Evolutionary conservation across 2,113 vertebrate genomes (phyloP).

Genomic region (Hemichromis elongatus): DNA sequence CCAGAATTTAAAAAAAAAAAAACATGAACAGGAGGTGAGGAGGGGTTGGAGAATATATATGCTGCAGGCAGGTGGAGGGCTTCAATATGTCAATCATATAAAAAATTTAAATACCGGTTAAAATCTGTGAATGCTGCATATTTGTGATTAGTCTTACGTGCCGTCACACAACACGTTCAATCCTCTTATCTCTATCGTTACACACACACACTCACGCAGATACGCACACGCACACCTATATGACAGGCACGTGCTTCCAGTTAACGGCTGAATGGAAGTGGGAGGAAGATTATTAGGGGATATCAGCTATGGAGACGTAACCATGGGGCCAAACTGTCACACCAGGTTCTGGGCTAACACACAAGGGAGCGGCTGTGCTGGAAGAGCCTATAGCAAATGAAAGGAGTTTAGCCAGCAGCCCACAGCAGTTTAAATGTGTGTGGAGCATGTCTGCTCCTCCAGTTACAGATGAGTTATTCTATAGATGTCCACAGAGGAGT

Average conservation of each 20-base stretch:
- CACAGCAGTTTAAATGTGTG: not conserved
- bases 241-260: not conserved
- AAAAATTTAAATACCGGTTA: constrained; percentile 40
- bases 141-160: constrained; percentile 34
- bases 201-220: not conserved
- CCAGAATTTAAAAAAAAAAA: constrained; percentile 30
- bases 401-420: constrained; percentile 38
- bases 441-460: not conserved
- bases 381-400: constrained; percentile 26
- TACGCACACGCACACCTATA: not conserved
- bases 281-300: constrained; percentile 39
- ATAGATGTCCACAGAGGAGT: constrained; percentile 10
- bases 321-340: constrained; percentile 41
- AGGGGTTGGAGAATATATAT: constrained; percentile 20
- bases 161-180: not conserved
- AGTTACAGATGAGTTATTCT: constrained; percentile 11
- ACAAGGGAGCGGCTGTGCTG: constrained; percentile 16
- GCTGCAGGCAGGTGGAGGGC: constrained; percentile 35
- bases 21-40: constrained; percentile 26
- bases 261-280: constrained; percentile 15
- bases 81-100: constrained; percentile 56
- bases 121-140: constrained; percentile 38
- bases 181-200: not conserved
- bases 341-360: constrained; percentile 14
- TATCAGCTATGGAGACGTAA: constrained; percentile 37